Base-by-base conservation (phyloP, 37 sponge, comb jelly and placozoan species). In the Halichondria panicea region DNA sequence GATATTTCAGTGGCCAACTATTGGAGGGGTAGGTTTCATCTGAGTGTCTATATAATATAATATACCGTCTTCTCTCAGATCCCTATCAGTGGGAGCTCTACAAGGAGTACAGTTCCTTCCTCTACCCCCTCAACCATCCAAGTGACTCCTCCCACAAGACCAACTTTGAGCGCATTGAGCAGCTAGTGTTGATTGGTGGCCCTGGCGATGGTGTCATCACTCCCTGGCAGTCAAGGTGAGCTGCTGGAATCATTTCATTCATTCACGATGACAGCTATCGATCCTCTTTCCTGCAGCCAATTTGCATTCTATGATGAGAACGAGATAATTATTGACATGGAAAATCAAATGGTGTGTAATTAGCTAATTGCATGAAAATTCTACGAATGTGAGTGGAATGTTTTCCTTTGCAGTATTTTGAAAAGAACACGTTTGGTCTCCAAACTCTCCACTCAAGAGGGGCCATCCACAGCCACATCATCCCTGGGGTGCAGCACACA, bases 181-280 rank as follows among this genome's bases (percentile, higher is more conserved):
- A 85, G 40, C 57, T 88, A 31, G 87, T 92, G 37, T 71, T 95
- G 25, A 85, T 96, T 33, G 97, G 97, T 44, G 97, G 97, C 0
- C 91, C 91, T 24, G 95, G 93, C 38, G 97, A 96, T 81, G 95
- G 94, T 36, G 97, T 96, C 38, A 90, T 96, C 18, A 96, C 91
- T 3, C 97, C 97, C 3, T 96, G 97, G 97, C 94, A 96, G 43
- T 96, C 97, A 45, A 96, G 95, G 95, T 94, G 37, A 37, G 43
- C 53, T 25, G 21, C 2, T 38, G n/a, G n/a, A n/a, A n/a, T n/a
- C n/a, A n/a, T n/a, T n/a, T n/a, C n/a, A n/a, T n/a, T n/a, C n/a
- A n/a, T n/a, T n/a, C n/a, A n/a, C n/a, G n/a, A n/a, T n/a, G n/a
- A n/a, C n/a, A n/a, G n/a, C n/a, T n/a, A n/a, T n/a, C n/a, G n/a